phyloP scores from a whole-genome alignment of 2,113 vertebrate genomes.

The Scopus umbretta region DNA sequence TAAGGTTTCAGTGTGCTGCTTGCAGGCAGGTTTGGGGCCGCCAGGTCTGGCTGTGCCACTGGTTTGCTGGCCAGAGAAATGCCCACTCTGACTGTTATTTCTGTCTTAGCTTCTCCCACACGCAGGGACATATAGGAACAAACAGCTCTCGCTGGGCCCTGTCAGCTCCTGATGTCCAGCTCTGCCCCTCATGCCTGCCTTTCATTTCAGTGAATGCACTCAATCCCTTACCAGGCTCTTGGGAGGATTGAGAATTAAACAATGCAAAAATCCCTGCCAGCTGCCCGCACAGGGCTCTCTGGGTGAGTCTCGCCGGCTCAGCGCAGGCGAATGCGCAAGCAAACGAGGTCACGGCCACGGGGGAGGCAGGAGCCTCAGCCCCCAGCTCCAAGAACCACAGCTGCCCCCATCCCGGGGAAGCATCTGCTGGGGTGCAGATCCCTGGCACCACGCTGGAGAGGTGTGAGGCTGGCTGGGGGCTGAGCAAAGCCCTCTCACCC shows the following conservation, averaged over 20 bases:
- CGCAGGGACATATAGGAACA: not conserved
- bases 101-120: not conserved
- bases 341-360: not conserved
- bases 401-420: accelerated
- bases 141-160: not conserved
- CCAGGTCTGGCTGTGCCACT: not conserved
- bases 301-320: not conserved
- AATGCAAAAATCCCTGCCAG: slow-evolving; percentile 34
- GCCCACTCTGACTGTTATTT: not conserved
- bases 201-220: not conserved
- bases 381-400: accelerated
- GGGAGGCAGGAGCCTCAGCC: not conserved
- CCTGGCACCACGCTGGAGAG: accelerated
- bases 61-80: not conserved
- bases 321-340: accelerated
- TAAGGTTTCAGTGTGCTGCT: accelerated
- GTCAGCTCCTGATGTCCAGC: accelerated
- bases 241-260: slow-evolving; percentile 24
- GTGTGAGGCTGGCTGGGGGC: accelerated
- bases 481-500: not conserved
- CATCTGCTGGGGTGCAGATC: not conserved
- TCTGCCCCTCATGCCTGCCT: not conserved
- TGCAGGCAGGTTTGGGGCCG: not conserved
- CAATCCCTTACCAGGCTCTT: not conserved
- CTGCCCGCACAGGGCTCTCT: accelerated